Conservation (phyloP, 2,888 invertebrate species). For the Volucella inanis region DNA sequence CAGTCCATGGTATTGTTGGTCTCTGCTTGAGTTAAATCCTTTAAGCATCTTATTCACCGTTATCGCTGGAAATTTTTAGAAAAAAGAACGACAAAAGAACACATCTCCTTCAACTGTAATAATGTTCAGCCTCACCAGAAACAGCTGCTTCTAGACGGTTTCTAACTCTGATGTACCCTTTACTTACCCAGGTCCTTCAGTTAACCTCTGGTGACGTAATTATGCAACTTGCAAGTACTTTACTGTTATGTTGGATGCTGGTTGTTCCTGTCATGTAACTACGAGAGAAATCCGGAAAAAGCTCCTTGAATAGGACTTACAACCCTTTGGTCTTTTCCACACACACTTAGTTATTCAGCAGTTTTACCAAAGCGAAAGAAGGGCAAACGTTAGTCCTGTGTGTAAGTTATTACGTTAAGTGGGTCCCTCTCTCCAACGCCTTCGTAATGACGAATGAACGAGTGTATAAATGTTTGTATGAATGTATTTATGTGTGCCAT, state of each 20-base stretch:
- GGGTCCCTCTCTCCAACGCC: slow-evolving; percentile 68
- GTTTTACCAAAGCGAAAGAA: slow-evolving; percentile 37
- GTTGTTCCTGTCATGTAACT: slow-evolving; percentile 66
- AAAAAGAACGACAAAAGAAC: slow-evolving; percentile 1
- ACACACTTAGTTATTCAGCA: slow-evolving; percentile 39
- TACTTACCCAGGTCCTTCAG: slow-evolving; percentile 61
- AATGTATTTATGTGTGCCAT: slow-evolving; percentile 53
- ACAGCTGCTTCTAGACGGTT: slow-evolving; percentile 16
- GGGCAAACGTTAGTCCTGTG: slow-evolving; percentile 48
- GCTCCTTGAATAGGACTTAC: slow-evolving; percentile 60
- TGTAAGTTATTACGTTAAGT: slow-evolving; percentile 66
- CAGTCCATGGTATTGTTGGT: background rate
- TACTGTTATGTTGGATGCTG: slow-evolving; percentile 43
- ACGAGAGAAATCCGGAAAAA: slow-evolving; percentile 67
- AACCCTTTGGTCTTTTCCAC: slow-evolving; percentile 16
- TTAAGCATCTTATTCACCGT: slow-evolving; percentile 72
- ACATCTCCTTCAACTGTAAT: slow-evolving; percentile 25
- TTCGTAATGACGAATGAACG: slow-evolving; percentile 48
- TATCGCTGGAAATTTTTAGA: slow-evolving; percentile 64
- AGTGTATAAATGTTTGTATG: no score
- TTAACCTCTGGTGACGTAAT: slow-evolving; percentile 72
- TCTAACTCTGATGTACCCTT: background rate
- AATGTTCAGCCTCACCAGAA: slow-evolving; percentile 4
- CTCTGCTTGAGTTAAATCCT: slow-evolving; percentile 67
- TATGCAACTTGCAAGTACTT: slow-evolving; percentile 73